Conservation (phyloP, 1,140 invertebrate genomes). For the Frieseomelitta varia region DNA sequence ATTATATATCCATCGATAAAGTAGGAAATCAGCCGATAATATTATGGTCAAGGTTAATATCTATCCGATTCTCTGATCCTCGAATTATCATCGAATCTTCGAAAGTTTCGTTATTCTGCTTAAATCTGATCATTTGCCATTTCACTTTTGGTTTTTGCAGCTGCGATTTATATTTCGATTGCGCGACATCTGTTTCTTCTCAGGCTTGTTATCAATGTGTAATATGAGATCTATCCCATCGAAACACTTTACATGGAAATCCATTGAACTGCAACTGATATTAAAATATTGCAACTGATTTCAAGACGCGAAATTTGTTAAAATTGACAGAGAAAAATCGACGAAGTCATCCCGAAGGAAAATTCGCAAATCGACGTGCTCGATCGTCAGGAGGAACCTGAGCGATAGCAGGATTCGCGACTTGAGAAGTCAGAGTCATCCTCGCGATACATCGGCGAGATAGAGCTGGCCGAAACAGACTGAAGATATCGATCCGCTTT, state of each 20-base stretch:
- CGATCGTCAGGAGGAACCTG: not conserved
- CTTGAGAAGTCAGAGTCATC: not conserved
- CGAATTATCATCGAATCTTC: slow-evolving; percentile 14
- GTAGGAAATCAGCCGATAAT: not conserved
- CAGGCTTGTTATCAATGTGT: too few relatives aligned
- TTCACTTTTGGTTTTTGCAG: not conserved
- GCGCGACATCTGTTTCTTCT: too few relatives aligned
- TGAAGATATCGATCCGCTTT: slow-evolving; percentile 50
- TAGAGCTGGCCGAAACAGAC: not conserved
- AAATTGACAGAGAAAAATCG: not conserved
- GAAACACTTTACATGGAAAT: too few relatives aligned
- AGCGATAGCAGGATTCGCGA: not conserved
- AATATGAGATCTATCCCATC: too few relatives aligned
- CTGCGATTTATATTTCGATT: too few relatives aligned
- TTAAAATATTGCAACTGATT: too few relatives aligned
- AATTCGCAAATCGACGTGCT: not conserved
- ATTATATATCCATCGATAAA: not conserved
- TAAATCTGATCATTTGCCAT: not conserved
- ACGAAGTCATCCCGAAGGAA: not conserved
- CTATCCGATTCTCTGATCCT: not conserved
- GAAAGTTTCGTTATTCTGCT: slow-evolving; percentile 10
- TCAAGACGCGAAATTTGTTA: too few relatives aligned
- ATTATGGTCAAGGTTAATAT: slow-evolving; percentile 2
- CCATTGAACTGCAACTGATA: too few relatives aligned
- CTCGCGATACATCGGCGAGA: not conserved